Evolutionary conservation across 2,797 vertebrate species (phyloP).

Genomic region (Furcifer pardalis): DNA sequence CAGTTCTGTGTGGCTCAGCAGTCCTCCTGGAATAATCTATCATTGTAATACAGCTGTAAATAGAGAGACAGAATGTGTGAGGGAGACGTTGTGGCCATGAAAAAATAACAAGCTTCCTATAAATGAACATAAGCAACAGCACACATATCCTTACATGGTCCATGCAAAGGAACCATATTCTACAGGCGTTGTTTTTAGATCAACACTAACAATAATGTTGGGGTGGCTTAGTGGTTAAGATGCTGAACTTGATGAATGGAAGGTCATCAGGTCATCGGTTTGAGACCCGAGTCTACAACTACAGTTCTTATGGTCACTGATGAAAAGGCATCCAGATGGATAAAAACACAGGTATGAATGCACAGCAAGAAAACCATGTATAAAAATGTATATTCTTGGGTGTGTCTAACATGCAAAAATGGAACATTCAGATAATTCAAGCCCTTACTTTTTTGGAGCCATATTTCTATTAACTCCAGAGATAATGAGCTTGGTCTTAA

Average conservation of each 20-base stretch:
- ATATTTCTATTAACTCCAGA: background rate
- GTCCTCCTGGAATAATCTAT: accelerated
- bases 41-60: slow-evolving; percentile 38
- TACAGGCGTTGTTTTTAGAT: background rate
- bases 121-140: background rate
- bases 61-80: background rate
- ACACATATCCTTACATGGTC: background rate
- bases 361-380: background rate
- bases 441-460: background rate
- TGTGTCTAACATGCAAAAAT: background rate
- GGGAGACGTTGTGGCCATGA: background rate
- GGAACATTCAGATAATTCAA: background rate
- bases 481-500: too few relatives aligned
- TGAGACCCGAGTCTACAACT: too few relatives aligned
- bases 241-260: too few relatives aligned
- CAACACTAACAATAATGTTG: too few relatives aligned
- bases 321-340: background rate
- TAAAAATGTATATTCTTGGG: background rate
- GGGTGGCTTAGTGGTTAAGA: background rate
- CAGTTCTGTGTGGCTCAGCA: background rate
- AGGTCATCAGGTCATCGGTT: too few relatives aligned
- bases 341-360: background rate
- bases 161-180: background rate
- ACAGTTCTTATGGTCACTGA: background rate
- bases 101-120: background rate